Conservation (phyloP, 92 coral and sea anemone genomes). For the Paramuricea clavata region DNA sequence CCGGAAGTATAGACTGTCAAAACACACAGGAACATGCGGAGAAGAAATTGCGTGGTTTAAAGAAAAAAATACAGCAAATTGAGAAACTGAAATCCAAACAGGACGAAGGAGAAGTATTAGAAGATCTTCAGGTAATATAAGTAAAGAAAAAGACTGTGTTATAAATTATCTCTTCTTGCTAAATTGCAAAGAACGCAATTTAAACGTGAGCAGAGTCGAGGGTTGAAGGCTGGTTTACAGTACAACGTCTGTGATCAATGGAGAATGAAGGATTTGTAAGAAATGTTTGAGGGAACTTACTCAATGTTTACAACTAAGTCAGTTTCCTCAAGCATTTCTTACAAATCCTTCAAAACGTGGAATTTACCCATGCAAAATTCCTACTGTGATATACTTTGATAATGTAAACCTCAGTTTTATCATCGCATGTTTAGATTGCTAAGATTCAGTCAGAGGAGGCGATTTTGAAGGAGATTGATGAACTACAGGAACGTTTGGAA, state of each 20-base stretch:
- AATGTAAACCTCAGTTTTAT: not conserved
- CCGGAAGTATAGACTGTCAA: not conserved
- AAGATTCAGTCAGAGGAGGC: constrained; percentile 32
- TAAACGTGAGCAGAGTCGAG: too few species aligned
- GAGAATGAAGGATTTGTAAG: too few species aligned
- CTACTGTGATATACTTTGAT: too few species aligned
- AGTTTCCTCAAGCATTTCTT: too few species aligned
- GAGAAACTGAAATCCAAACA: constrained; percentile 73
- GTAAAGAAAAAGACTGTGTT: too few species aligned
- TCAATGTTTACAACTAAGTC: too few species aligned
- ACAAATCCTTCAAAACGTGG: too few species aligned
- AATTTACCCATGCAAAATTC: too few species aligned
- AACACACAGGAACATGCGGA: constrained; percentile 74
- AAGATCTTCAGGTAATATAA: constrained; percentile 83
- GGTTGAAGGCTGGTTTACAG: too few species aligned
- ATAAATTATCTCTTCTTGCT: too few species aligned
- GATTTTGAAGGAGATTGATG: constrained; percentile 69
- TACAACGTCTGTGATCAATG: too few species aligned
- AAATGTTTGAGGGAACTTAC: too few species aligned
- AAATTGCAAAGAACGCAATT: constrained; percentile 74
- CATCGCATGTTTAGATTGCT: not conserved
- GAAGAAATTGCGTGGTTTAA: constrained; percentile 78
- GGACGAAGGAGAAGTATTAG: constrained; percentile 79
- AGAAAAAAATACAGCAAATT: constrained; percentile 91
- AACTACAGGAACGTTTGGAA: constrained; percentile 40